These are phyloP conservation scores for Tromatobia lineatoria DNA, from an alignment of 2,888 invertebrate species.

Conservation along the genomic window DNA sequence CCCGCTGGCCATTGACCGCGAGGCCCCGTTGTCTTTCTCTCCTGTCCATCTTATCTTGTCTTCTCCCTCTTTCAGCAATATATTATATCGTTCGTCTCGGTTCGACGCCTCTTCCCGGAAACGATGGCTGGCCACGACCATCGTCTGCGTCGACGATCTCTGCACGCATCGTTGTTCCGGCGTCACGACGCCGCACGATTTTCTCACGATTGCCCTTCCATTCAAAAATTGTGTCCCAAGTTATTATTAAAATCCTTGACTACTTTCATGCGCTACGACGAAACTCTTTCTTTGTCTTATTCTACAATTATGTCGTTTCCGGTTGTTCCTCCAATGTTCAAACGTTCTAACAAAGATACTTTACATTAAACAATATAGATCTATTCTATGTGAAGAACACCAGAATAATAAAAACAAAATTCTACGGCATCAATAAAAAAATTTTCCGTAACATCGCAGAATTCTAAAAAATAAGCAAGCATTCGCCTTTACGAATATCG, in stretches of 20 bases:
- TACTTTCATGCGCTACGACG: not conserved
- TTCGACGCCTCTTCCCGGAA: conserved; percentile 81
- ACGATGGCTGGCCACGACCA: conserved; percentile 68
- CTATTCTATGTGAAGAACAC: too few species aligned
- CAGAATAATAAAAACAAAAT: too few species aligned
- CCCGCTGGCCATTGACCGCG: conserved; percentile 46
- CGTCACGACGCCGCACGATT: not conserved
- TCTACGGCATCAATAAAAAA: too few species aligned
- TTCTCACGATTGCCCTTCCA: conserved; percentile 49
- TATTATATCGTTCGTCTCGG: conserved; percentile 71
- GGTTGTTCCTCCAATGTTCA: not conserved
- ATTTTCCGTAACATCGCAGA: too few species aligned
- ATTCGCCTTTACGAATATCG: too few species aligned
- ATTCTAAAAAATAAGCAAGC: too few species aligned
- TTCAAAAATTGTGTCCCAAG: not conserved
- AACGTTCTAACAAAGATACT: not conserved
- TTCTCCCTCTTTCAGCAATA: conserved; percentile 42
- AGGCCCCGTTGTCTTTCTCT: conserved; percentile 42
- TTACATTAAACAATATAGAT: not conserved
- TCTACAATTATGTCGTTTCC: not conserved
- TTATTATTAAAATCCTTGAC: not conserved
- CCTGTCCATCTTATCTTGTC: conserved; percentile 22
- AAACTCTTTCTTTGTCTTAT: not conserved
- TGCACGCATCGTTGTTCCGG: conserved; percentile 1
- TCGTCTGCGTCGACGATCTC: conserved; percentile 17